Evolutionary conservation across 2,888 invertebrate species (phyloP).

Genomic region (Phymatocera aterrima): DNA sequence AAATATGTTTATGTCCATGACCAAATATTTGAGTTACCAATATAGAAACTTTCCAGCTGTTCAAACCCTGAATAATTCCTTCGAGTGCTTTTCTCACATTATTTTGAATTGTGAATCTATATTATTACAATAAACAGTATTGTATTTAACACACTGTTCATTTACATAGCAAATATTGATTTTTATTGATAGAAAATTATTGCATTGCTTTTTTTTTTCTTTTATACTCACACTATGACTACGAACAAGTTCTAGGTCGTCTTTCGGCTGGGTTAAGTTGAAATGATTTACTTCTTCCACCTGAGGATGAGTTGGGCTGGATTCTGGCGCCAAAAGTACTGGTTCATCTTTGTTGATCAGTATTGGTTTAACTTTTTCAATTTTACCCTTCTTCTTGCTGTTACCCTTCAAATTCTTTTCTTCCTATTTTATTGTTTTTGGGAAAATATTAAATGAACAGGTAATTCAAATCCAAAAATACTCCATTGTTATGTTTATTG

Average conservation of each 20-base stretch:
- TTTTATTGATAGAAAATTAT: background rate
- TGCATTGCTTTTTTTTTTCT: background rate
- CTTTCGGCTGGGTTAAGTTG: slow-evolving; percentile 88
- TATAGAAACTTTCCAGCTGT: slow-evolving; percentile 15
- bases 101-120: background rate
- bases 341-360: slow-evolving; percentile 85
- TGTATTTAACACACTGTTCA: background rate
- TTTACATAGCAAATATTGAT: background rate
- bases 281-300: slow-evolving; percentile 81
- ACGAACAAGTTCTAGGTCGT: slow-evolving; percentile 81
- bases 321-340: slow-evolving; percentile 71
- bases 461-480: too few species aligned
- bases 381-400: slow-evolving; percentile 83
- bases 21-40: slow-evolving; percentile 24
- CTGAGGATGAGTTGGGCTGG: slow-evolving; percentile 72
- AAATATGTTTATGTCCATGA: slow-evolving; percentile 19
- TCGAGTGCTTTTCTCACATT: too few species aligned
- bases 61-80: slow-evolving; percentile 2
- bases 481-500: too few species aligned
- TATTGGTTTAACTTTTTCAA: slow-evolving; percentile 85
- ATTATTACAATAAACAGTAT: background rate
- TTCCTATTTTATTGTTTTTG: slow-evolving; percentile 23
- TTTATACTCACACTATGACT: slow-evolving; percentile 75
- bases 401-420: slow-evolving; percentile 74
- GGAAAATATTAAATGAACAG: too few species aligned